Evolutionary conservation across 2,113 vertebrate genomes (phyloP).

Genomic region (Echinops telfairi): DNA sequence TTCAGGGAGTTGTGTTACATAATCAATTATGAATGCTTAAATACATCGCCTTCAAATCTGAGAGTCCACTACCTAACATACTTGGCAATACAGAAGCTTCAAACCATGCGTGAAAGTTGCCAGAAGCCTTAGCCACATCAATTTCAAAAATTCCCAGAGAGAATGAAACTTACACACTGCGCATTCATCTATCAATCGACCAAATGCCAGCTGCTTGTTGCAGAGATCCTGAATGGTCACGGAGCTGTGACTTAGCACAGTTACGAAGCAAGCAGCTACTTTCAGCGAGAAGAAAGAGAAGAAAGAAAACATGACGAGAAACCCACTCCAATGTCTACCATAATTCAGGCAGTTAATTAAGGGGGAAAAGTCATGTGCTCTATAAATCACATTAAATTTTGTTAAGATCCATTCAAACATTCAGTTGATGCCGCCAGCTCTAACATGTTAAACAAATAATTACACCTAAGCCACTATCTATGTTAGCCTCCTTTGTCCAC

Average conservation of each 20-base stretch:
- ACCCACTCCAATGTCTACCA: neutral
- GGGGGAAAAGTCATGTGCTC: constrained; percentile 20
- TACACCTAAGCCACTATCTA: neutral
- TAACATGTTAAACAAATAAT: neutral
- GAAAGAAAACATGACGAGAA: constrained; percentile 23
- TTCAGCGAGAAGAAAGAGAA: constrained; percentile 66
- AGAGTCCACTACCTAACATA: neutral
- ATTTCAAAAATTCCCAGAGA: constrained; percentile 80
- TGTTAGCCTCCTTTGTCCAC: neutral
- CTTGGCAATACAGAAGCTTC: constrained; percentile 35
- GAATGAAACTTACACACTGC: constrained; percentile 76
- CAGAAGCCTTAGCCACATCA: constrained; percentile 72
- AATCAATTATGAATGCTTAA: constrained; percentile 9
- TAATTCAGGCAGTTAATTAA: constrained; percentile 32
- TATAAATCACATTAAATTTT: neutral
- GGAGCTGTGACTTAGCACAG: constrained; percentile 72
- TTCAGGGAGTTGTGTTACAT: neutral
- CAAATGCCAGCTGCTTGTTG: constrained; percentile 75
- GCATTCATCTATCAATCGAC: constrained; percentile 77
- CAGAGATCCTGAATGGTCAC: constrained; percentile 72
- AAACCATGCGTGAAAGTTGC: constrained; percentile 64
- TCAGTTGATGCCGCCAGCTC: neutral
- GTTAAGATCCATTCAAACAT: neutral
- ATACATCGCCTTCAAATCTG: neutral
- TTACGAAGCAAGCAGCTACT: constrained; percentile 64